Evolutionary conservation across 2,113 vertebrate species (phyloP).

Genomic region (Toxostoma redivivum): DNA sequence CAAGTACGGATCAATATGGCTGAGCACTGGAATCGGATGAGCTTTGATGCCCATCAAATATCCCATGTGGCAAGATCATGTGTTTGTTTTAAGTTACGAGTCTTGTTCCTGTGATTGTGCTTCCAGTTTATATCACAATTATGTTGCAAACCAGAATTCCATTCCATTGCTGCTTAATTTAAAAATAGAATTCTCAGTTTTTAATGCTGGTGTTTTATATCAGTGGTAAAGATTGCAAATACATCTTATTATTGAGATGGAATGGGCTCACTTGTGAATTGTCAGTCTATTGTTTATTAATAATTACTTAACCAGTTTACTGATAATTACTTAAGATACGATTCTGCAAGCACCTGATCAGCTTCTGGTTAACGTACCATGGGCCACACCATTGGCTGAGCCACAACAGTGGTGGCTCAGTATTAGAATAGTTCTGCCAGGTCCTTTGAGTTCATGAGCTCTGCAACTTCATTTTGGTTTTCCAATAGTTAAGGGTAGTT

Average conservation of each 20-base stretch:
- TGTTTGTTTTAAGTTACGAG: neutral
- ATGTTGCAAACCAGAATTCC: neutral
- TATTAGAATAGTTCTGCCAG: neutral
- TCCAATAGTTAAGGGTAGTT: neutral
- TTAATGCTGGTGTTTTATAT: neutral
- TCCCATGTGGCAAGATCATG: neutral
- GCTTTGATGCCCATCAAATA: neutral
- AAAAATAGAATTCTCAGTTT: neutral
- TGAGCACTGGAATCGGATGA: slow-evolving; percentile 38
- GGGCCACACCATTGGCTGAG: neutral
- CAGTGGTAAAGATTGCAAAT: neutral
- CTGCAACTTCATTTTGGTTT: neutral
- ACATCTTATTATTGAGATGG: neutral
- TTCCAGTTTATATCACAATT: neutral
- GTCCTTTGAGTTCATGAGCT: neutral
- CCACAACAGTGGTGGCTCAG: neutral
- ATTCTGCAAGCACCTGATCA: neutral
- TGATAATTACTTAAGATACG: neutral
- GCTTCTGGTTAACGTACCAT: neutral
- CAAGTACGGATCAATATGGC: neutral
- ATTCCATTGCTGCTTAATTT: neutral
- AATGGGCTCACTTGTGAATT: neutral
- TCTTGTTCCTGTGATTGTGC: neutral
- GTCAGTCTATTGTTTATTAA: neutral
- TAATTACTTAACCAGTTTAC: too few species aligned